These are phyloP conservation scores for Equus quagga DNA, from an alignment of 2,113 vertebrate species.

Conservation along the genomic window DNA sequence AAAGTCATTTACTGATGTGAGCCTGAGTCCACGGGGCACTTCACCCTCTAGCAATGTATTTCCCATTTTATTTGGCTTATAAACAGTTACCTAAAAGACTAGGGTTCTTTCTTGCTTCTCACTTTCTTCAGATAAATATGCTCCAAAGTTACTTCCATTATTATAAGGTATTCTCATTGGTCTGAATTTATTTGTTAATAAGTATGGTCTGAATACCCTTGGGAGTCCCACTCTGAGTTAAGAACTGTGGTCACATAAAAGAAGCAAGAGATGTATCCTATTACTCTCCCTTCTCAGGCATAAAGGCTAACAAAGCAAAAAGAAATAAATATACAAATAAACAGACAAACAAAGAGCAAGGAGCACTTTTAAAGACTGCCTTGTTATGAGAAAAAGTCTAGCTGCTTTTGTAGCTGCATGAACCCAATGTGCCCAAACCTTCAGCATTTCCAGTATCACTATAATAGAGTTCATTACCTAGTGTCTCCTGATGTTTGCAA, in stretches of 20 bases:
- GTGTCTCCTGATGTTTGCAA: conserved; percentile 18
- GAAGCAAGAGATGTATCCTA: background rate
- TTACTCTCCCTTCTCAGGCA: background rate
- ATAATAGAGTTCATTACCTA: background rate
- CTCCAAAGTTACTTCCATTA: background rate
- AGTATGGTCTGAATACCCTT: background rate
- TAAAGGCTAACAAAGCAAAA: background rate
- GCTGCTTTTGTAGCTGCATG: background rate
- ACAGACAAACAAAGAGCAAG: background rate
- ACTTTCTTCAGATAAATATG: background rate
- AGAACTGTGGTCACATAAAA: background rate
- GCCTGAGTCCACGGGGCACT: background rate
- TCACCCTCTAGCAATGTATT: background rate
- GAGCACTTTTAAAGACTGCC: background rate
- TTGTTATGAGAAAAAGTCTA: background rate
- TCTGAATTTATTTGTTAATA: background rate
- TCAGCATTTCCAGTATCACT: background rate
- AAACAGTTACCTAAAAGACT: background rate
- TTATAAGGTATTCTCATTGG: background rate
- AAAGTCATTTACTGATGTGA: background rate
- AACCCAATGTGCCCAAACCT: background rate
- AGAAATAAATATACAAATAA: background rate
- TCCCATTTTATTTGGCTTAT: background rate
- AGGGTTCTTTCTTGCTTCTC: background rate
- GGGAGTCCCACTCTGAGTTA: background rate